These are phyloP conservation scores for Phalangium opilio DNA, from an alignment of 2,888 invertebrate species.

Conservation along the genomic window DNA sequence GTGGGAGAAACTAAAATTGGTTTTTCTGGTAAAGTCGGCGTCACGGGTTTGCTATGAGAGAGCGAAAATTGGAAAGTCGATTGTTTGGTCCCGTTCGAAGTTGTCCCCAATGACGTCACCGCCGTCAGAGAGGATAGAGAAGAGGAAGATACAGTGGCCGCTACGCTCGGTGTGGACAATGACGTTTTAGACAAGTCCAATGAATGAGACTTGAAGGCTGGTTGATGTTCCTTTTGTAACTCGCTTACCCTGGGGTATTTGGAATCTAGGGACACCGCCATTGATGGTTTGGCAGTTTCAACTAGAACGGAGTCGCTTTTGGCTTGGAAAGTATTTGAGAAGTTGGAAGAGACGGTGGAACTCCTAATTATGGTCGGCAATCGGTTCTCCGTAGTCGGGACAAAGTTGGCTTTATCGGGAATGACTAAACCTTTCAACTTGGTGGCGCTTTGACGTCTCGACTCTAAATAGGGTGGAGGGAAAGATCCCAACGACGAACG, in stretches of 20 bases:
- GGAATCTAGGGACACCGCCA: too few relatives aligned
- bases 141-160: conserved; percentile 40
- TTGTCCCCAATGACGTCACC: conserved; percentile 5
- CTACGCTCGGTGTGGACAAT: neutral
- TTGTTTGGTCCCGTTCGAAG: conserved; percentile 8
- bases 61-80: conserved; percentile 16
- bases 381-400: conserved; percentile 47
- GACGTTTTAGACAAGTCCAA: neutral
- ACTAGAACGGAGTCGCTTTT: neutral
- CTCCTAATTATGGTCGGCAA: conserved; percentile 16
- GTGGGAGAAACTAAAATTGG: conserved; percentile 13
- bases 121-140: conserved; percentile 12
- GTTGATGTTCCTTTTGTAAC: too few relatives aligned
- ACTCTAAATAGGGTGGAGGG: conserved; percentile 37
- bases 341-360: conserved; percentile 6
- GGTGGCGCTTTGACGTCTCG: conserved; percentile 57
- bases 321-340: neutral
- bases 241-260: too few relatives aligned
- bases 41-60: conserved; percentile 25
- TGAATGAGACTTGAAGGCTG: neutral
- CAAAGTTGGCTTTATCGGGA: conserved; percentile 47
- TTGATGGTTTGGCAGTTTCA: too few relatives aligned
- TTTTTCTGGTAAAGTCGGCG: conserved; percentile 17
- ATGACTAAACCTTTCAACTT: conserved; percentile 76
- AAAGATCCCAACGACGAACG: too few relatives aligned